A percentile compares a stretch with the other conserved stretches of the same genome.
Conservation (phyloP, 37 sponge, comb jelly and placozoan genomes). For the Haliclona indistincta region DNA sequence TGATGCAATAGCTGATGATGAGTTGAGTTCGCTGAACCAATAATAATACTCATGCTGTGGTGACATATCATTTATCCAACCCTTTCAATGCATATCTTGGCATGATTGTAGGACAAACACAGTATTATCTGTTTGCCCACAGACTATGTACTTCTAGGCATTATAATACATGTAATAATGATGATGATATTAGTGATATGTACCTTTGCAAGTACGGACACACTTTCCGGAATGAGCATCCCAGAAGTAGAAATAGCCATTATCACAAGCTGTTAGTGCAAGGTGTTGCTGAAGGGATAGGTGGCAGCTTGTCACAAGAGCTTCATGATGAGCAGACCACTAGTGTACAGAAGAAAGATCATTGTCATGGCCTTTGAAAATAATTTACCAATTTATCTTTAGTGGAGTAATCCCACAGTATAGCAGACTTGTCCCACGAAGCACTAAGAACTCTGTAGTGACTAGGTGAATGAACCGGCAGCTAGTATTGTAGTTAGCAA, state of each 20-base stretch:
- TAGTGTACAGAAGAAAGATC: neutral
- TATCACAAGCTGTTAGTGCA: slow-evolving; percentile 41
- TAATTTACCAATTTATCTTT: slow-evolving; percentile 37
- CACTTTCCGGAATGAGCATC: slow-evolving; percentile 43
- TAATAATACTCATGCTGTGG: neutral
- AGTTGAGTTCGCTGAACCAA: slow-evolving; percentile 11
- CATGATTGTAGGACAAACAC: neutral
- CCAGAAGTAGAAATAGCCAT: slow-evolving; percentile 33
- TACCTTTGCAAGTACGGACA: too few relatives aligned
- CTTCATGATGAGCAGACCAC: slow-evolving; percentile 54
- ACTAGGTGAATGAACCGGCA: neutral
- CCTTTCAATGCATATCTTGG: neutral
- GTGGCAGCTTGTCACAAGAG: slow-evolving; percentile 55
- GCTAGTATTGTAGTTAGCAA: too few relatives aligned
- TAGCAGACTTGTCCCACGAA: slow-evolving; percentile 87
- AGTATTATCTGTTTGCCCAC: too few relatives aligned
- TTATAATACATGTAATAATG: too few relatives aligned
- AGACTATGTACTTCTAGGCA: too few relatives aligned
- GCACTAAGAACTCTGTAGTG: slow-evolving; percentile 56
- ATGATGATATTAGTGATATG: too few relatives aligned
- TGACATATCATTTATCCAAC: neutral
- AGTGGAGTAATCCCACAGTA: slow-evolving; percentile 71
- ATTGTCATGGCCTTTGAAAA: neutral
- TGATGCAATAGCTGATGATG: slow-evolving; percentile 75
- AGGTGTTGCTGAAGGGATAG: slow-evolving; percentile 2